Evolutionary conservation across 2,888 invertebrate species (phyloP).

Genomic region (Hyles lineata): DNA sequence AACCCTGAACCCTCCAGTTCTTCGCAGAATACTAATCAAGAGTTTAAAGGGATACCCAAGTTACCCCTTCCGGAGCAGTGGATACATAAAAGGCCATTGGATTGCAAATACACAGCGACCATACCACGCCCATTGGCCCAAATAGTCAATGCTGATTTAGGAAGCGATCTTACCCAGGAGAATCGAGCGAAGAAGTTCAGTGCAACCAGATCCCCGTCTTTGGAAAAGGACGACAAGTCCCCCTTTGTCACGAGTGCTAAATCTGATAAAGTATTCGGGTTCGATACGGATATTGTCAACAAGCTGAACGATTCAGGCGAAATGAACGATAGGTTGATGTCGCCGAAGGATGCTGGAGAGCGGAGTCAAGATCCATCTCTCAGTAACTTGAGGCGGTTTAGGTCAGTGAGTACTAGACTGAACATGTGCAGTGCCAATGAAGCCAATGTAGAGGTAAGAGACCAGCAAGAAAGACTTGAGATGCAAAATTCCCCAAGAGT

Average conservation of each 20-base stretch:
- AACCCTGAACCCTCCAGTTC: conserved; percentile 37
- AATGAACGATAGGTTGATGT: conserved; percentile 50
- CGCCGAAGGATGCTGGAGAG: conserved; percentile 54
- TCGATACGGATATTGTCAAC: conserved; percentile 64
- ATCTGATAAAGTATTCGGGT: conserved; percentile 73
- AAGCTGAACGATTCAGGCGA: conserved; percentile 57
- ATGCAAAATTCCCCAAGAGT: conserved; percentile 77
- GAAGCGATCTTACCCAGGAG: conserved; percentile 66
- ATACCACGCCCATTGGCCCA: conserved; percentile 75
- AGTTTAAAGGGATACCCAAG: conserved; percentile 64
- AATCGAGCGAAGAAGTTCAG: conserved; percentile 73
- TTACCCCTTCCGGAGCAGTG: conserved; percentile 78
- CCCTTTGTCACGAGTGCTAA: conserved; percentile 69
- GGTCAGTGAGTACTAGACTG: conserved; percentile 75
- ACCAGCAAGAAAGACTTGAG: conserved; percentile 67
- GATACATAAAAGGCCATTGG: conserved; percentile 71
- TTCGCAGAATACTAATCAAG: conserved; percentile 35
- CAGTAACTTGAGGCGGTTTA: conserved; percentile 66
- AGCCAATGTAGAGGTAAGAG: conserved; percentile 57
- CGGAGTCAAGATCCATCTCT: conserved; percentile 61
- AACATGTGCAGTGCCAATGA: conserved; percentile 75
- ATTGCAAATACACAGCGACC: conserved; percentile 69
- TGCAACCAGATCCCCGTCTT: conserved; percentile 77
- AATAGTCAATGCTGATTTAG: conserved; percentile 64
- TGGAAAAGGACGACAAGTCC: conserved; percentile 82